Evolutionary conservation across 2,888 invertebrate species (phyloP), one percentile per base, ranked within the genome.

Genomic region (Mongoloraphidia duomilia): DNA sequence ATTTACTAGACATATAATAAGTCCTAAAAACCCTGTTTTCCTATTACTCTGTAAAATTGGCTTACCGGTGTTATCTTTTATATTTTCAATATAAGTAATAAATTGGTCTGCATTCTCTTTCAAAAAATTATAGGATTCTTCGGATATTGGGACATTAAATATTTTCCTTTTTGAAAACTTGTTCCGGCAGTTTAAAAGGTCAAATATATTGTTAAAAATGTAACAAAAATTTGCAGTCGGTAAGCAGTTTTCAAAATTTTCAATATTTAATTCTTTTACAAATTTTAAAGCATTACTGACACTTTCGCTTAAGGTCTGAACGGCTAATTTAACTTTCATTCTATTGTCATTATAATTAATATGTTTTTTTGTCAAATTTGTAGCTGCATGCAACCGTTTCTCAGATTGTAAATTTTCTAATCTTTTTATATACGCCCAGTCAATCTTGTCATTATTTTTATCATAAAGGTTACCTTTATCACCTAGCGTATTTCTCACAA

Each of bases 171-270:
- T 49, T 9, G 45, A 47, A 42, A 53, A 49, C 17, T 12, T 34
- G 45, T 53, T 49, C 44, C 47, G 50, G 34, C 50, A 53, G 47
- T 53, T 53, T 34, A 50, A 41, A 39, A 53, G 46, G 45, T 53
- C 53, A 46, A 37, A 37, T 17, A 48, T 50, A 43, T 53, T 44
- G 44, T 52, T 53, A 33, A 50, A 52, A 49, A 50, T 52, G 12
- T 41, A 38, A 47, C 49, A 51, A 42, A 51, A 51, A 9, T 11
- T 13, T 17, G 51, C 51, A 37, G 51, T 53, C 9, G 34, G 40
- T 4, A 35, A 9, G 38, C 14, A 9, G 11, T 49, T 39, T 34
- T 10, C 11, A 46, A 52, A 52, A 8, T 45, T 17, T 47, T 43
- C 13, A 11, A n/a, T n/a, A 11, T 12, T 40, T 13, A 40, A 40